Evolutionary conservation across 2,113 vertebrate species (phyloP).

Genomic region (Hepsetus odoe): DNA sequence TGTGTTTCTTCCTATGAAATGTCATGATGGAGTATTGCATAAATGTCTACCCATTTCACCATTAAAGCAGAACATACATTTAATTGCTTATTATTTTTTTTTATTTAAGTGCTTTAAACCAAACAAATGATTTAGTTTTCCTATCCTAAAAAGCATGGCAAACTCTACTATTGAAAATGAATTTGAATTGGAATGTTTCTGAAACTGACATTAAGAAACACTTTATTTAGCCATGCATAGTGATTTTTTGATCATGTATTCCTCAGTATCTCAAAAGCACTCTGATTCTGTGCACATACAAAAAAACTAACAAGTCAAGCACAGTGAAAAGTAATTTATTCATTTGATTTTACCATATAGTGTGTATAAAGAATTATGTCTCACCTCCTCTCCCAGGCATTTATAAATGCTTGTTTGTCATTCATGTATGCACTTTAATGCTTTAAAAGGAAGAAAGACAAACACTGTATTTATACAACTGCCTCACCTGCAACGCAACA

Average conservation of each 20-base stretch:
- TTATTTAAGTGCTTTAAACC: too few species aligned
- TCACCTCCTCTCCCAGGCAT: background rate
- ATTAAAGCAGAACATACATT: too few species aligned
- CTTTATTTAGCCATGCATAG: background rate
- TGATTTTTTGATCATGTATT: background rate
- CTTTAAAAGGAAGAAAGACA: conserved; percentile 15
- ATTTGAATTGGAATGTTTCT: background rate
- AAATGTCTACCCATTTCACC: background rate
- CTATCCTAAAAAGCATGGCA: too few species aligned
- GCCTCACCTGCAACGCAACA: background rate
- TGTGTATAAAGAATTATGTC: background rate
- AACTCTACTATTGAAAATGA: background rate
- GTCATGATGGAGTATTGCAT: too few species aligned
- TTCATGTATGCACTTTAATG: background rate
- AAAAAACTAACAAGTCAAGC: background rate
- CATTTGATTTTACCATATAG: background rate
- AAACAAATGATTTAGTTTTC: too few species aligned
- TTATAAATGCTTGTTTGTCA: background rate
- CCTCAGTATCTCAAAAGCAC: background rate
- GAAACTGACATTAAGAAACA: background rate
- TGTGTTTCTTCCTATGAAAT: too few species aligned
- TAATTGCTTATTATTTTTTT: too few species aligned
- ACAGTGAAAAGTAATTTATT: background rate
- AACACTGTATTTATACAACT: background rate
- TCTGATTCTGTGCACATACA: background rate